A percentile compares a stretch with the other conserved stretches of the same genome.
Conservation (phyloP, 2,888 invertebrate species). For the Eristalis pertinax region DNA sequence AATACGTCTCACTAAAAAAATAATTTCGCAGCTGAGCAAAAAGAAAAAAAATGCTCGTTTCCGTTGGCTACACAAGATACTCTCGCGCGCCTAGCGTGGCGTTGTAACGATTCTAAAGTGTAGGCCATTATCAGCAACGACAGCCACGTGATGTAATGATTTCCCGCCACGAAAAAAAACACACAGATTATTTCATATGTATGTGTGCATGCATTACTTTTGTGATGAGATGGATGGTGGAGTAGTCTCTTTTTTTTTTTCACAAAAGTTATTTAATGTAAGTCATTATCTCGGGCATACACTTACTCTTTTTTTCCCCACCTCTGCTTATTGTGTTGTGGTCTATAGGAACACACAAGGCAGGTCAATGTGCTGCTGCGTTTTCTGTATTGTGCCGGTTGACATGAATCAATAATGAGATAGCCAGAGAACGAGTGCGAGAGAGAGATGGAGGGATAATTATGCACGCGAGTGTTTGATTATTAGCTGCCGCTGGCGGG, state of each 20-base stretch:
- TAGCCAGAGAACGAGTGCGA: not conserved
- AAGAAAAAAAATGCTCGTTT: slow-evolving; percentile 35
- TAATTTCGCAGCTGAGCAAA: slow-evolving; percentile 8
- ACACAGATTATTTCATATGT: slow-evolving; percentile 8
- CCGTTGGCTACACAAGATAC: slow-evolving; percentile 36
- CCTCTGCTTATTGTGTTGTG: slow-evolving; percentile 33
- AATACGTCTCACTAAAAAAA: not conserved
- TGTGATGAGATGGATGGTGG: slow-evolving; percentile 1
- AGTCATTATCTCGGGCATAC: slow-evolving; percentile 57
- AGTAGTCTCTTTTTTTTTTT: not conserved
- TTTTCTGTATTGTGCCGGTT: slow-evolving; percentile 39
- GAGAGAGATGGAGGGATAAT: not conserved
- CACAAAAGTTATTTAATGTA: slow-evolving; percentile 42
- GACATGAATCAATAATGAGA: slow-evolving; percentile 62
- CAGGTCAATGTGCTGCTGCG: slow-evolving; percentile 65
- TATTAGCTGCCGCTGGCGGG: not conserved
- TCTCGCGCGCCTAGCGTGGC: not conserved
- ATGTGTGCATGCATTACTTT: slow-evolving; percentile 25
- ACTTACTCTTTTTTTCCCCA: slow-evolving; percentile 11
- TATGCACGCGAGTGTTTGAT: slow-evolving; percentile 24
- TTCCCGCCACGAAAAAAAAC: slow-evolving; percentile 46
- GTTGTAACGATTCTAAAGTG: slow-evolving; percentile 43
- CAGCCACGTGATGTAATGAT: slow-evolving; percentile 62
- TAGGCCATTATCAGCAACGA: slow-evolving; percentile 45
- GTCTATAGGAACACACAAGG: slow-evolving; percentile 35